These are phyloP conservation scores for Tholera decimalis DNA, from an alignment of 2,888 invertebrate genomes.

Conservation along the genomic window DNA sequence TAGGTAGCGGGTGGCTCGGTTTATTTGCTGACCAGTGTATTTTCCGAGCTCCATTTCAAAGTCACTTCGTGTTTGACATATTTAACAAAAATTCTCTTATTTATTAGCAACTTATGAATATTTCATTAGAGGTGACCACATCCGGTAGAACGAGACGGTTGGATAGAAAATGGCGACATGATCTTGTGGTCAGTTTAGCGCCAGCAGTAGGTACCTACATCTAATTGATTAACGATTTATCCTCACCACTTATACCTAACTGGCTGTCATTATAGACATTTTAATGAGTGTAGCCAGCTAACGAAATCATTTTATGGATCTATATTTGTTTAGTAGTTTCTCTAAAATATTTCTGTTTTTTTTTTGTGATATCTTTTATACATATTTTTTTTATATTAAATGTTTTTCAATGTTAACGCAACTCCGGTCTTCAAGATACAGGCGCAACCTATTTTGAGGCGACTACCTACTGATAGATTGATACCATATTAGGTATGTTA, in stretches of 20 bases:
- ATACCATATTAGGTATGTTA: no score
- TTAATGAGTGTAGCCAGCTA: neutral
- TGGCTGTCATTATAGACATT: conserved; percentile 11
- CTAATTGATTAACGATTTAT: conserved; percentile 32
- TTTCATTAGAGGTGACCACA: conserved; percentile 28
- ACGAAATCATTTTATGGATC: conserved; percentile 8
- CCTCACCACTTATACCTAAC: conserved; percentile 5
- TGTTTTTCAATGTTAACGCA: no score
- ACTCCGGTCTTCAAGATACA: no score
- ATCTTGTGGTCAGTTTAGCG: conserved; percentile 41
- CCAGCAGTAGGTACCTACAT: conserved; percentile 19
- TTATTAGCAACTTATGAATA: conserved; percentile 25
- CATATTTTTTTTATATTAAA: no score
- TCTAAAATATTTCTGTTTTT: no score
- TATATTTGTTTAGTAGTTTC: conserved; percentile 13
- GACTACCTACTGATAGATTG: no score
- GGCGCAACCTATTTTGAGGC: no score
- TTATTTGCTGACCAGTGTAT: no score
- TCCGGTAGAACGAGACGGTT: conserved; percentile 22
- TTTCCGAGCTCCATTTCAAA: conserved; percentile 8
- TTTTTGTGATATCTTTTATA: no score
- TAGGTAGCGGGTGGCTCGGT: no score
- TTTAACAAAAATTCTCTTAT: neutral
- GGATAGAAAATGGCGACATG: conserved; percentile 13
- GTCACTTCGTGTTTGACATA: neutral